Evolutionary conservation across 2,797 vertebrate genomes (phyloP).

Genomic region (Hypotaenidia okinawae): DNA sequence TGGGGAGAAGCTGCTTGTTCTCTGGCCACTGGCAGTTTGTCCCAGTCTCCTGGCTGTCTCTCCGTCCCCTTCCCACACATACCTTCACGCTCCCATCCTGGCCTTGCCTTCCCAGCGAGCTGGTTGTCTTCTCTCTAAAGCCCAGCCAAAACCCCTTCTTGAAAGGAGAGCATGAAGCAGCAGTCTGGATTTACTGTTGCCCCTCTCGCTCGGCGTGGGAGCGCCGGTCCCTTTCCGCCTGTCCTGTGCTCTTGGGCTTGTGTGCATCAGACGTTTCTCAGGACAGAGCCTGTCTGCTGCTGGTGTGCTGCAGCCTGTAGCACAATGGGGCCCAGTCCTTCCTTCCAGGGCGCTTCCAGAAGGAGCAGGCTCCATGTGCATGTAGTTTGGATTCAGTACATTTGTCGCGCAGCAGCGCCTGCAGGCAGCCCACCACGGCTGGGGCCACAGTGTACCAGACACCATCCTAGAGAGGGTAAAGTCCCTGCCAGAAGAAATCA

Average conservation of each 20-base stretch:
- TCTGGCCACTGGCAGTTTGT: background rate
- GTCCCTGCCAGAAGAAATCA: background rate
- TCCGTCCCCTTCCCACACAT: background rate
- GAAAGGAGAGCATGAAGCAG: background rate
- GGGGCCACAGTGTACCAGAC: background rate
- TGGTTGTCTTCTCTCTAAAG: background rate
- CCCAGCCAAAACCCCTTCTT: background rate
- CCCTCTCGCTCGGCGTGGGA: background rate
- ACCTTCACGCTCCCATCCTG: background rate
- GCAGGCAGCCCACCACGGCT: slow-evolving; percentile 1
- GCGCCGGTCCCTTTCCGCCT: background rate
- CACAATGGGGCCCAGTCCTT: background rate
- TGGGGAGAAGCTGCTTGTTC: background rate
- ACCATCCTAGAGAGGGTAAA: background rate
- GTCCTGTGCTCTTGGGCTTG: background rate
- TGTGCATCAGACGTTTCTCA: background rate
- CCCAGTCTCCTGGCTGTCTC: background rate
- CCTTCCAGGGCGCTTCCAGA: background rate
- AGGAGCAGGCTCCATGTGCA: background rate
- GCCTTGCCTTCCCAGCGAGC: background rate
- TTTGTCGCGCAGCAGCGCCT: slow-evolving; percentile 12
- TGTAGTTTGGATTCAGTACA: background rate
- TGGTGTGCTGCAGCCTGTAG: background rate
- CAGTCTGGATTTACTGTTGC: background rate
- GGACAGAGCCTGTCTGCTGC: background rate